These are phyloP conservation scores for Craterocephalus amniculus DNA, from an alignment of 2,797 vertebrate species.

Conservation along the genomic window DNA sequence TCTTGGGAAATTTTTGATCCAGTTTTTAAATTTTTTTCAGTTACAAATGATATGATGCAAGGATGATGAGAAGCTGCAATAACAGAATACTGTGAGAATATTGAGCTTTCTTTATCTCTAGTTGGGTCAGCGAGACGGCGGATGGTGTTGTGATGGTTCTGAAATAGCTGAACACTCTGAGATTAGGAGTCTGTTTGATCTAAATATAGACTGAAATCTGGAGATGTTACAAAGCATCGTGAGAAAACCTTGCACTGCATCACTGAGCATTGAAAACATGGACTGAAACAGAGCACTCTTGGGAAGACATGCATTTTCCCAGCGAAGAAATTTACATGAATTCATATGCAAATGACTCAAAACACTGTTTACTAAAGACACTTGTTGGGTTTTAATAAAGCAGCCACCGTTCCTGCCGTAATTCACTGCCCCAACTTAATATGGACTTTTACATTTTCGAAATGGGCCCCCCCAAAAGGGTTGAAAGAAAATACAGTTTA, in stretches of 20 bases:
- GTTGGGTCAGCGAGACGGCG: constrained; percentile 12
- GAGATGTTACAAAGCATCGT: constrained; percentile 40
- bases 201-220: constrained; percentile 60
- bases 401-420: not conserved
- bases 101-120: constrained; percentile 8
- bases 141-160: constrained; percentile 25
- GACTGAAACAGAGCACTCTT: constrained; percentile 12
- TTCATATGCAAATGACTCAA: constrained; percentile 53
- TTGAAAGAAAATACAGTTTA: constrained; percentile 2
- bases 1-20: not conserved
- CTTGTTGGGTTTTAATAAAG: constrained; percentile 34
- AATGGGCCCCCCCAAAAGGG: not conserved
- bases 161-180: constrained; percentile 41
- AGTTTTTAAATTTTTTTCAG: not conserved
- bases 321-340: constrained; percentile 30
- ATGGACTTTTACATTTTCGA: constrained; percentile 8
- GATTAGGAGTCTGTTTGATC: constrained; percentile 67
- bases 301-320: constrained; percentile 26
- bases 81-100: constrained; percentile 5
- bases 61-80: not conserved
- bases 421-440: not conserved
- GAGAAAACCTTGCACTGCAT: constrained; percentile 32
- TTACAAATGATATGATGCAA: not conserved
- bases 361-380: constrained; percentile 36
- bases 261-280: constrained; percentile 33